Evolutionary conservation across 2,888 invertebrate species (phyloP).

Genomic region (Palloptera scutellata): DNA sequence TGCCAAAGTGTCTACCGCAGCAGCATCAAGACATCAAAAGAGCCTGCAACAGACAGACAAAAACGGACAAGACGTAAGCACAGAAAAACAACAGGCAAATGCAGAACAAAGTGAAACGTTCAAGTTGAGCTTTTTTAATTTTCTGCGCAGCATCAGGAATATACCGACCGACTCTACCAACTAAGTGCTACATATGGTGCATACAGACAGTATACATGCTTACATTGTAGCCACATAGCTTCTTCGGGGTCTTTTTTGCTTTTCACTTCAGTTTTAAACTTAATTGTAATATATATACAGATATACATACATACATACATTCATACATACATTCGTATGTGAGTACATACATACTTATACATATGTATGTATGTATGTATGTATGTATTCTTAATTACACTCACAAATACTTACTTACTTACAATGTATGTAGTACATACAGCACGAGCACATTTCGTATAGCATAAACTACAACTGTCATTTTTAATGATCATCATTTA

Average conservation of each 20-base stretch:
- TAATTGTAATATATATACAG: not conserved
- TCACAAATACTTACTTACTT: too few species aligned
- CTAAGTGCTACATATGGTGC: conserved; percentile 2
- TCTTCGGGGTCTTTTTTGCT: not conserved
- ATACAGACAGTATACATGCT: not conserved
- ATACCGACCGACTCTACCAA: too few species aligned
- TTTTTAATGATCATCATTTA: conserved; percentile 12
- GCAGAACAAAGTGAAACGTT: too few species aligned
- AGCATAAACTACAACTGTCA: conserved; percentile 10
- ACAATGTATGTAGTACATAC: too few species aligned
- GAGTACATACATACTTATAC: too few species aligned
- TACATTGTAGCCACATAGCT: not conserved
- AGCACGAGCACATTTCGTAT: not conserved
- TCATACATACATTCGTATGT: not conserved
- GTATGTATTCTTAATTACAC: too few species aligned
- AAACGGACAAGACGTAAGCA: not conserved
- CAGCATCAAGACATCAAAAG: not conserved
- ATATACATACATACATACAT: not conserved
- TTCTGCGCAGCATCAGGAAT: too few species aligned
- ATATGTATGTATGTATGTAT: not conserved
- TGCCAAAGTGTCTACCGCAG: conserved; percentile 40
- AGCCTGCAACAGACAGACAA: too few species aligned
- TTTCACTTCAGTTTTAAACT: not conserved
- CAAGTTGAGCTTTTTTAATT: too few species aligned
- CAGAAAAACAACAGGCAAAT: not conserved